Conservation (phyloP, 2,888 invertebrate species). For the Tethea ocularis region DNA sequence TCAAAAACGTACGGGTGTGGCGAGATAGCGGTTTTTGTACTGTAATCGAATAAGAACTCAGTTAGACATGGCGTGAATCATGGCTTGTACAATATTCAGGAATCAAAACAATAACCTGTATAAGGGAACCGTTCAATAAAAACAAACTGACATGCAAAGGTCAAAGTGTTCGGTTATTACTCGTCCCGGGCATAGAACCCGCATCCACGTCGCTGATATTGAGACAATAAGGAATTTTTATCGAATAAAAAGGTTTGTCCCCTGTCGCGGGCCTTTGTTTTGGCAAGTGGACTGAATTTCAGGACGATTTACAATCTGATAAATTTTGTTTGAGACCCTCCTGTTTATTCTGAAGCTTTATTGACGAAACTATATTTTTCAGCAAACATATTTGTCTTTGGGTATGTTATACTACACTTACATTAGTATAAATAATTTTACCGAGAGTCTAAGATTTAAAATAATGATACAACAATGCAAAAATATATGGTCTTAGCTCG, state of each 20-base stretch:
- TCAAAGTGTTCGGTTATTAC: not conserved
- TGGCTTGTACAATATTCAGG: constrained; percentile 1
- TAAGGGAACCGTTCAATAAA: constrained; percentile 13
- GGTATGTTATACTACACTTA: no score
- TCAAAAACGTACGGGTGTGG: no score
- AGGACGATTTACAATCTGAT: not conserved
- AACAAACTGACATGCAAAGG: constrained; percentile 13
- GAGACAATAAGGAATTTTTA: constrained; percentile 2
- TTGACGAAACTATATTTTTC: not conserved
- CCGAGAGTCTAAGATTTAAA: no score
- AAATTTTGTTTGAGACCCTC: not conserved
- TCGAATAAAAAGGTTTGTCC: constrained; percentile 10
- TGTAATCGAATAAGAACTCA: no score
- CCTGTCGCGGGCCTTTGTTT: not conserved
- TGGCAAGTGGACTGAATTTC: not conserved
- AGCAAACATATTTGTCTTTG: not conserved
- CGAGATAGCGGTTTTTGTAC: no score
- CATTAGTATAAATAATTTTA: no score
- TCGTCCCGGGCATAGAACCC: constrained; percentile 9
- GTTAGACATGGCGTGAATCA: no score
- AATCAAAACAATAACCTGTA: constrained; percentile 16
- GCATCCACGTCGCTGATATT: constrained; percentile 1
- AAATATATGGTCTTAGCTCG: no score
- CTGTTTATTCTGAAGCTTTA: not conserved
- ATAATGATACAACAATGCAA: no score